phyloP scores from a whole-genome alignment of 2,113 vertebrate species.

The Xiphias gladius region DNA sequence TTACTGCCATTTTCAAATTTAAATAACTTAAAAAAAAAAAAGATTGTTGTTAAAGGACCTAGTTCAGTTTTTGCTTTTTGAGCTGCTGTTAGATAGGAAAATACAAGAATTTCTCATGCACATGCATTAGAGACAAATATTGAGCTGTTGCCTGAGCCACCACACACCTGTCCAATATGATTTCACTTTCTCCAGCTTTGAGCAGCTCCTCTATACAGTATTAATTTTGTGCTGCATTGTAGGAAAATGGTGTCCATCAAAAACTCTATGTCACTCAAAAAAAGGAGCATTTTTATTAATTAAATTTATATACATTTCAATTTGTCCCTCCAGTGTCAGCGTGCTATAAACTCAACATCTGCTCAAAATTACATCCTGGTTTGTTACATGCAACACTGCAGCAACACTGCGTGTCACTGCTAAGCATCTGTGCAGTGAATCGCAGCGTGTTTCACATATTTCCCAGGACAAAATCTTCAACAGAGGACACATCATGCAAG shows the following conservation, averaged over 20 bases:
- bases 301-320: not conserved
- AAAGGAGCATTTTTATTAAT: not conserved
- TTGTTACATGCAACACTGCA: conserved; percentile 14
- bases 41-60: not conserved
- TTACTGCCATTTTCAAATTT: not conserved
- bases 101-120: not conserved
- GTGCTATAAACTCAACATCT: not conserved
- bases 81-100: not conserved
- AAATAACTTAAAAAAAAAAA: not conserved
- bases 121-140: conserved; percentile 17
- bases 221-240: not conserved
- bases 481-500: conserved; percentile 31
- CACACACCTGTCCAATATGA: not conserved
- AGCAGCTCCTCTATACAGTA: not conserved
- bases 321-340: conserved; percentile 8
- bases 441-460: not conserved
- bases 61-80: not conserved
- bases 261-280: not conserved
- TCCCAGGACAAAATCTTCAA: conserved; percentile 25
- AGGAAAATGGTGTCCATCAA: not conserved
- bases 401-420: not conserved
- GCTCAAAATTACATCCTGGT: not conserved
- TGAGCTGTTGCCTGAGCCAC: conserved; percentile 17
- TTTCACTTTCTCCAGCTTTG: not conserved
- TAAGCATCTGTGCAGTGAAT: not conserved